These are phyloP conservation scores for Aromia moschata DNA, from an alignment of 2,888 invertebrate species.

Conservation along the genomic window DNA sequence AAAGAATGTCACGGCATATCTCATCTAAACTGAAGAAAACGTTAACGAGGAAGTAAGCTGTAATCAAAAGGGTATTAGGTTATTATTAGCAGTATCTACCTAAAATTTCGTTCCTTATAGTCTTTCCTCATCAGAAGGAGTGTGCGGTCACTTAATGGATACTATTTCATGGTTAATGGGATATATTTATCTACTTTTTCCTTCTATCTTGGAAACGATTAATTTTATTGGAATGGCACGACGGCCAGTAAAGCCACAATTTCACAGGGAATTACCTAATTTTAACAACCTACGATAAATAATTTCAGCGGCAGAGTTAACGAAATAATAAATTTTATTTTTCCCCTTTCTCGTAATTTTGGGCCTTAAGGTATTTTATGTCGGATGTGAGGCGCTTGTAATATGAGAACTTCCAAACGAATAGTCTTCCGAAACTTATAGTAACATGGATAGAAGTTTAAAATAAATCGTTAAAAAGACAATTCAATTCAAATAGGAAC, in stretches of 20 bases:
- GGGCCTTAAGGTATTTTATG: too few species aligned
- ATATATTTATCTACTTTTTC: conserved; percentile 5
- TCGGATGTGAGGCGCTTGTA: too few species aligned
- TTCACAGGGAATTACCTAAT: conserved; percentile 25
- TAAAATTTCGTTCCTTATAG: not conserved
- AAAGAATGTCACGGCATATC: too few species aligned
- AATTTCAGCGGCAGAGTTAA: conserved; percentile 12
- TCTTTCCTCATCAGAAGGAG: not conserved
- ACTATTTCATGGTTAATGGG: conserved; percentile 13
- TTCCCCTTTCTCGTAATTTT: too few species aligned
- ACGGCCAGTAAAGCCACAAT: conserved; percentile 6
- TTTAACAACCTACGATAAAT: conserved; percentile 25
- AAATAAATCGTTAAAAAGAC: not conserved
- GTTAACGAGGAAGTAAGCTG: too few species aligned
- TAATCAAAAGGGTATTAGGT: not conserved
- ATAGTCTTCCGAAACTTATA: too few species aligned
- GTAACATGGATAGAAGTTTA: too few species aligned
- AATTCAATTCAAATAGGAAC: not conserved
- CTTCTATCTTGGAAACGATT: conserved; percentile 22
- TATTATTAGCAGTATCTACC: not conserved
- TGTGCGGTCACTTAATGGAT: not conserved
- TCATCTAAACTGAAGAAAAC: too few species aligned
- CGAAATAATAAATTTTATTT: not conserved
- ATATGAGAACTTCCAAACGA: too few species aligned
- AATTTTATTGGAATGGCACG: conserved; percentile 14